Evolutionary conservation across 2,797 vertebrate genomes (phyloP), one percentile per base, ranked within the genome.

Genomic region (Sebastes nivosus): DNA sequence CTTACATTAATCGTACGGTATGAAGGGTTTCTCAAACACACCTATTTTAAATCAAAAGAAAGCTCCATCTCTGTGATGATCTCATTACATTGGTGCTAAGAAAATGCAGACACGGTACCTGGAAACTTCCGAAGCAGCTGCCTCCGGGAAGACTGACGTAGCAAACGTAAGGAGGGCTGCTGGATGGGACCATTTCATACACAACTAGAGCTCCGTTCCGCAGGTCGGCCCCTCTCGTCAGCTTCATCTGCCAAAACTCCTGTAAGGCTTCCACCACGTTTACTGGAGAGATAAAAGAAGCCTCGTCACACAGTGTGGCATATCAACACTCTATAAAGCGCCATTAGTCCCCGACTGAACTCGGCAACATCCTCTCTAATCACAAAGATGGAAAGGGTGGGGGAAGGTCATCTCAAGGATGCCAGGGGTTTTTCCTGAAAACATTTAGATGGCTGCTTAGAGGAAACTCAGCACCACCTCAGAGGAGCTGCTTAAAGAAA

Each of bases 241-340:
- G 96, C 86, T 99, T 99, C 98, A 99, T 99, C 96, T 99, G 98
- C 98, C 98, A 99, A 87, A 99, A 99, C 85, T 99, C 98, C 95
- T 99, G 98, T 13, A 99, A 94, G 1, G 98, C 98, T 80, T 99
- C 98, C 94, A 99, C 98, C 67, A 99, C 98, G 2, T 99, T 99
- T 79, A 99, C 98, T 99, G 86, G 25, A 79, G 13, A 75, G n/a
- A 87, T n/a, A 82, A 73, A 68, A 25, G 9, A 61, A 57, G 30
- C 7, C 2, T 14, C 1, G 68, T 82, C 61, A 85, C 14, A 30
- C 63, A 64, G 13, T 55, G 67, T 16, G 55, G 18, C 57, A 54
- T 1, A 24, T 50, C 10, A 34, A 76, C 58, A 10, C 6, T 27
- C 24, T 57, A 29, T 42, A 2, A 57, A 57, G 61, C 5, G 22